Evolutionary conservation across 2,113 vertebrate genomes (phyloP), one percentile per base, ranked within the genome.

Genomic region (Malurus alboscapulatus): DNA sequence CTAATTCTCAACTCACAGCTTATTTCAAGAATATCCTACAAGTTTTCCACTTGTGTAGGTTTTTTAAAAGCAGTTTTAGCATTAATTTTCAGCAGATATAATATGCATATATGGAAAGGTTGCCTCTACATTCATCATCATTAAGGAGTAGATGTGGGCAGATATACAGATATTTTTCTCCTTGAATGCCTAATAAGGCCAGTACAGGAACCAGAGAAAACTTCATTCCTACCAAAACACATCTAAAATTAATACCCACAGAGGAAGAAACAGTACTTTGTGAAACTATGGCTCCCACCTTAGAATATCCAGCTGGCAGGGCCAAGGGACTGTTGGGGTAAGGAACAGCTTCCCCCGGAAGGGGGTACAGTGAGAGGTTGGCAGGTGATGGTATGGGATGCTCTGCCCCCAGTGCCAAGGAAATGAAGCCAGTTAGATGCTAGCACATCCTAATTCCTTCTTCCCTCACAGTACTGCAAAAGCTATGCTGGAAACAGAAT

Each of bases 1-100:
- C 91, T 84, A 96, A 96, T 87, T 89, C 72, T 96, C 94, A 94
- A 65, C 69, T 94, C 74, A 73, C 6, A 93, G 69, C 61, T 87
- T 83, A 88, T 79, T 90, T 88, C 75, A 71, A 53, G 29, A 55
- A 13, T 40, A 95, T 24, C n/a, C 65, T 11, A 91, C n/a, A 90
- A 94, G 53, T 94, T 79, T 79, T 75, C 61, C 58, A 61, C 84
- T 88, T 83, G 59, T 18, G 5, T 84, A 17, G 76, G 38, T 88
- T 95, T 92, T 96, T 65, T 34, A 58, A 74, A 45, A 87, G 25
- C 34, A 58, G 66, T 72, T 88, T 85, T 74, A 96, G 51, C 63
- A 91, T 50, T 88, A 40, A 85, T 90, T 95, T 96, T 94, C 68
- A 76, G 58, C 76, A 88, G 55, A 63, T 25, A 58, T 87, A 62